Conservation (phyloP, 2,113 vertebrate species). For the Brachyistius frenatus region DNA sequence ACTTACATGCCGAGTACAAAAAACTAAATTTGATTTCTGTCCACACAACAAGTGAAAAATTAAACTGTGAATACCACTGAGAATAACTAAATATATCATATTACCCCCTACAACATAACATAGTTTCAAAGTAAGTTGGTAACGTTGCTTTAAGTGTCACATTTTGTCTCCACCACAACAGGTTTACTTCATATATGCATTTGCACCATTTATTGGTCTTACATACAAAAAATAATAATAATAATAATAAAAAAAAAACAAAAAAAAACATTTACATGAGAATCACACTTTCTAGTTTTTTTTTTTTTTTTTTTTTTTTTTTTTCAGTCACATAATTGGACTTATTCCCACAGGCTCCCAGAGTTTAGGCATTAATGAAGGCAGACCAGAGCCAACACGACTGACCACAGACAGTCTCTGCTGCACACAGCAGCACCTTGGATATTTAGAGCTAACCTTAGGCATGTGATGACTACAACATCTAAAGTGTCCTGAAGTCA, state of each 20-base stretch:
- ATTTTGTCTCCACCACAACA: neutral
- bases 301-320: slow-evolving; percentile 39
- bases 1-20: neutral
- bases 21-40: slow-evolving; percentile 20
- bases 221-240: slow-evolving; percentile 68
- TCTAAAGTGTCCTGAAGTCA: slow-evolving; percentile 48
- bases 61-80: neutral
- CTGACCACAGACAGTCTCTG: slow-evolving; percentile 36
- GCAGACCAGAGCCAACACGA: slow-evolving; percentile 19
- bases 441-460: slow-evolving; percentile 16
- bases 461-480: slow-evolving; percentile 17
- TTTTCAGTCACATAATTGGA: slow-evolving; percentile 66
- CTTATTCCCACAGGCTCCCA: slow-evolving; percentile 37
- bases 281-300: slow-evolving; percentile 19
- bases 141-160: neutral
- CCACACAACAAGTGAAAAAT: slow-evolving; percentile 11
- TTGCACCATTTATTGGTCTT: slow-evolving; percentile 77
- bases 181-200: neutral
- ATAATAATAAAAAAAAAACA: slow-evolving; percentile 48
- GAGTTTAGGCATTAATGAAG: slow-evolving; percentile 54
- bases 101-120: neutral
- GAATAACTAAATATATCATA: neutral
- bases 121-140: neutral
- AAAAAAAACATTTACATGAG: slow-evolving; percentile 64
- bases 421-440: slow-evolving; percentile 36